A percentile compares a stretch with the other conserved stretches of the same genome.
Evolutionary conservation across 64 coral and sea anemone genomes (phyloP).

Genomic region (Stichodactyla helianthus): DNA sequence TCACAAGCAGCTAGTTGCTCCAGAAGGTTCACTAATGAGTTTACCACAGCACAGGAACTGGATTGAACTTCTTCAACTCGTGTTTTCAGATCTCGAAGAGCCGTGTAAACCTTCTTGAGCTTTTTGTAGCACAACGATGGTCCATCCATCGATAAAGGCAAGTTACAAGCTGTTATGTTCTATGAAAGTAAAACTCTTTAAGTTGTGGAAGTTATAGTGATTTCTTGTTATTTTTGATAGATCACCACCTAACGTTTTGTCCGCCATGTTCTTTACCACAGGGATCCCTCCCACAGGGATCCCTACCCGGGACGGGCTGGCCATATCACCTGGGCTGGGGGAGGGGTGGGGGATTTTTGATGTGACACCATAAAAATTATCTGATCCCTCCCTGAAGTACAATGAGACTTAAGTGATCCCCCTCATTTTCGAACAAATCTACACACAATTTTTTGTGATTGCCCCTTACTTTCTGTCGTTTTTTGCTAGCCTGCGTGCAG

Average conservation of each 20-base stretch:
- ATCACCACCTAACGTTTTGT: not conserved
- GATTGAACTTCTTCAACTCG: not conserved
- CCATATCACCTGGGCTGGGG: too few species aligned
- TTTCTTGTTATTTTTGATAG: not conserved
- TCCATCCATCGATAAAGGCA: not conserved
- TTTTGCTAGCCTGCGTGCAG: too few species aligned
- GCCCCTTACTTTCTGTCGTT: too few species aligned
- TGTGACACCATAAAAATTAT: too few species aligned
- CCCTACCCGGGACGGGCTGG: too few species aligned
- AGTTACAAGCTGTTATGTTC: not conserved
- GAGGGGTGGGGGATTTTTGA: too few species aligned
- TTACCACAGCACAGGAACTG: not conserved
- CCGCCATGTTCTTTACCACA: not conserved
- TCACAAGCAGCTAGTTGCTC: conserved; percentile 51
- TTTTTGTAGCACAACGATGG: not conserved
- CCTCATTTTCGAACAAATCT: too few species aligned
- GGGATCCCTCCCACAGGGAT: not conserved
- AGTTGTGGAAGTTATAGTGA: not conserved
- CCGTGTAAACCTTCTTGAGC: not conserved
- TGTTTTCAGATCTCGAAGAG: not conserved
- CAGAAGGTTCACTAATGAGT: conserved; percentile 35
- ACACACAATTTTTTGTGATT: too few species aligned
- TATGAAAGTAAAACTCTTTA: not conserved
- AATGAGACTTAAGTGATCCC: too few species aligned
- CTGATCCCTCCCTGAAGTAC: too few species aligned